phyloP scores from a whole-genome alignment of 2,888 invertebrate species.

The Syritta pipiens region DNA sequence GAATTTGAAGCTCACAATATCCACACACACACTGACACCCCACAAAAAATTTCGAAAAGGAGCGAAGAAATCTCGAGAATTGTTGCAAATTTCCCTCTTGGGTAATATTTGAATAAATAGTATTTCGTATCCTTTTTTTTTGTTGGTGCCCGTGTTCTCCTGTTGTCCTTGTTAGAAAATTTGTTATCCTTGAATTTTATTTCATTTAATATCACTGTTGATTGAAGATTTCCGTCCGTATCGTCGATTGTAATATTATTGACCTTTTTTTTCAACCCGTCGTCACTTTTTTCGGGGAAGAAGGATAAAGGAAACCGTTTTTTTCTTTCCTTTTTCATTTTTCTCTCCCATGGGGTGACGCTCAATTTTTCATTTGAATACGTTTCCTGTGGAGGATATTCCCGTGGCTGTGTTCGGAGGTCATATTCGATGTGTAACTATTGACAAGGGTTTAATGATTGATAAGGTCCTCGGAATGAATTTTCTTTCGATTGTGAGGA shows the following conservation, averaged over 20 bases:
- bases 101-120: conserved; percentile 53
- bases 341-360: conserved; percentile 24
- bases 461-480: conserved; percentile 17
- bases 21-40: too few species aligned
- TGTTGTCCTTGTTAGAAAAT: conserved; percentile 24
- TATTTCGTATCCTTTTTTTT: conserved; percentile 10
- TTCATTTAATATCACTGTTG: conserved; percentile 45
- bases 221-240: conserved; percentile 55
- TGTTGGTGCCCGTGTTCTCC: neutral
- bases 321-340: conserved; percentile 24
- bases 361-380: conserved; percentile 61
- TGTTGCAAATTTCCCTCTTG: conserved; percentile 44
- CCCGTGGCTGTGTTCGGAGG: neutral
- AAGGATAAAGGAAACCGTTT: conserved; percentile 30
- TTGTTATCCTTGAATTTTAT: conserved; percentile 39
- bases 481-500: neutral
- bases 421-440: conserved; percentile 10
- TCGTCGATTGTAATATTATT: conserved; percentile 48
- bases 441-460: conserved; percentile 40
- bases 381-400: conserved; percentile 8
- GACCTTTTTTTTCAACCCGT: conserved; percentile 32
- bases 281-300: neutral
- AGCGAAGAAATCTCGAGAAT: conserved; percentile 28
- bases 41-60: too few species aligned
- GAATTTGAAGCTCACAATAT: conserved; percentile 15